phyloP scores from a whole-genome alignment of 2,888 invertebrate species.

The Pogonocherus hispidulus region DNA sequence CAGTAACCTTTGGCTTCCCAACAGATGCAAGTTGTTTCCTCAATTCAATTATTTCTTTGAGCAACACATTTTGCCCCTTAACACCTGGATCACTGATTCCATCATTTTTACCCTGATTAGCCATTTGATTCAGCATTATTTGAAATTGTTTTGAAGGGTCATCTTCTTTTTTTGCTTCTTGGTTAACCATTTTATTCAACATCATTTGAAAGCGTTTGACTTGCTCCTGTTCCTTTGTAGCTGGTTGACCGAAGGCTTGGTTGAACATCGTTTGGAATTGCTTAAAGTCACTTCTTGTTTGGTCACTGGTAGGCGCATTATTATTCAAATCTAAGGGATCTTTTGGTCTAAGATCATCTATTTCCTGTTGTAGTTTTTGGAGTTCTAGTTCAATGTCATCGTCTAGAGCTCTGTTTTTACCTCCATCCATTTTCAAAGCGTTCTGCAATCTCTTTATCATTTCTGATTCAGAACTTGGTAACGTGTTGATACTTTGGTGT shows the following conservation, averaged over 20 bases:
- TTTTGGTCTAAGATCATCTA: conserved; percentile 56
- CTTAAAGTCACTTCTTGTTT: background rate
- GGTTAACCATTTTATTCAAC: background rate
- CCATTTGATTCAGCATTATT: conserved; percentile 14
- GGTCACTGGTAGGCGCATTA: background rate
- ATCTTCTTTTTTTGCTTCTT: conserved; percentile 1
- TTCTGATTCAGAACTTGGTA: background rate
- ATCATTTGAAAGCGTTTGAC: background rate
- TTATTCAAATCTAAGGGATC: conserved; percentile 40
- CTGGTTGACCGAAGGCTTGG: background rate
- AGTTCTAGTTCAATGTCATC: conserved; percentile 49
- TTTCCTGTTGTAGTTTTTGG: conserved; percentile 56
- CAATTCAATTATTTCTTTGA: conserved; percentile 28
- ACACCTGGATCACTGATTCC: background rate
- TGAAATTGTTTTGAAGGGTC: background rate
- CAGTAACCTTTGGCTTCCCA: background rate
- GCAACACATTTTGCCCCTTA: conserved; percentile 1
- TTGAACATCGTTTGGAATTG: background rate
- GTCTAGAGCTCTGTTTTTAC: conserved; percentile 47
- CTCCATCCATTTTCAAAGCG: conserved; percentile 31
- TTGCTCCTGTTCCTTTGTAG: background rate
- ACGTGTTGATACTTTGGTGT: conserved; percentile 31
- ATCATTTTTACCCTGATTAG: conserved; percentile 3
- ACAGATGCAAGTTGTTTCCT: conserved; percentile 29
- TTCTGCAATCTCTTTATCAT: conserved; percentile 47